Base-by-base conservation (phyloP, 2,888 invertebrate species). In the Parnassius orleans region DNA sequence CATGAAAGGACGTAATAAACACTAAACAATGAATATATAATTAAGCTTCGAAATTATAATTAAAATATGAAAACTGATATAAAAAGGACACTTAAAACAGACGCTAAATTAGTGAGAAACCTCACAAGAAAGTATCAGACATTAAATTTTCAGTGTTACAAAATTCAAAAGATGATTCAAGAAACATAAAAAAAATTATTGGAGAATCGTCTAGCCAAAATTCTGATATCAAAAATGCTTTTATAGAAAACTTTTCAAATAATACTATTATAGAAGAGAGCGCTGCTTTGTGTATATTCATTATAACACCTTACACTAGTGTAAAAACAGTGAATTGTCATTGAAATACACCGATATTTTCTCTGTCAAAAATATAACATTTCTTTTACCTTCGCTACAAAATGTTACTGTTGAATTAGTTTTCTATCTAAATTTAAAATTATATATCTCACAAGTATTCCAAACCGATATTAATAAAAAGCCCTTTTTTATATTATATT, bases 321-420 rank as follows among this genome's bases (percentile, higher is more conserved):
- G 78, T 83, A 82, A 81, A 81, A 81, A 67, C 80, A 75, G 78
- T 82, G 81, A 77, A 72, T 69, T 68, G 74, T 74, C 71, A 73
- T 79, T 74, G 74, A 80, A 80, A 79, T 72, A 70, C 76, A 73
- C 76, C 76, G 76, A 71, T 73, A 67, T 68, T 71, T 72, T 70
- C 65, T 72, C 75, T 83, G 82, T 81, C 85, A 89, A 89, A 88
- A 89, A 89, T 89, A 89, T 81, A 87, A 74, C 74, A 50, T 74
- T 69, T 75, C 70, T 76, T 79, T 80, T 75, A 77, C 67, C 66
- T 72, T 75, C 72, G 72, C 83, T 84, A 86, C 78, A 81, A 82
- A 81, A 84, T 72, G 69, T 77, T 81, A 78, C 76, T 50, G 57
- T 69, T 69, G 70, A 80, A 84, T 87, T 86, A 83, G 80, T 82